Evolutionary conservation across 2,888 invertebrate species (phyloP).

Genomic region (Polyploca ridens): DNA sequence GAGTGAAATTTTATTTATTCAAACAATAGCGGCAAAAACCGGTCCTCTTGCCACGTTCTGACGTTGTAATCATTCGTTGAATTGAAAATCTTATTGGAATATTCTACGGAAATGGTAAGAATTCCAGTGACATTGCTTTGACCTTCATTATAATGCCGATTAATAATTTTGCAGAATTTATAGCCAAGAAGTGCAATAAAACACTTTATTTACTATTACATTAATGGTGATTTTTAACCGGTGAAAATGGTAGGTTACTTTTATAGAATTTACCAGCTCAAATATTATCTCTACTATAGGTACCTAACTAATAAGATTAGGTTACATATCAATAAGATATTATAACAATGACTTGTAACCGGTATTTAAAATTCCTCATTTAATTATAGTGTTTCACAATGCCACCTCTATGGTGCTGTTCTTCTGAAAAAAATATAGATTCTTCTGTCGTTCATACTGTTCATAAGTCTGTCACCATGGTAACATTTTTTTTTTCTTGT

Average conservation of each 20-base stretch:
- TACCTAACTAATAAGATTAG: background rate
- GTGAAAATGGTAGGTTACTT: background rate
- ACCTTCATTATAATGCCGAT: conserved; percentile 50
- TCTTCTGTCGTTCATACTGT: conserved; percentile 30
- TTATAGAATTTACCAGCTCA: background rate
- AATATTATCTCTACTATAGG: background rate
- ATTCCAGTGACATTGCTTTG: conserved; percentile 73
- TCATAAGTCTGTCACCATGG: conserved; percentile 43
- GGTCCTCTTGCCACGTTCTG: background rate
- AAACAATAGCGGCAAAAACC: background rate
- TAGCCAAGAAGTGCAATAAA: background rate
- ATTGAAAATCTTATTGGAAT: conserved; percentile 9
- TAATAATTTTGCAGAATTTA: background rate
- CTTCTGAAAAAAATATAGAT: conserved; percentile 30
- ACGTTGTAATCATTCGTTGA: background rate
- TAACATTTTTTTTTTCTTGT: conserved; percentile 28
- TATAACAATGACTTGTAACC: no score
- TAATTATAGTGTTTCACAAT: conserved; percentile 25
- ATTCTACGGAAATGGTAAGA: conserved; percentile 63
- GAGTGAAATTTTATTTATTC: background rate
- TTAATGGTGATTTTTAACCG: background rate
- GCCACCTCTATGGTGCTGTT: conserved; percentile 52
- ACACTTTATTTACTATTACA: background rate
- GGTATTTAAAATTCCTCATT: background rate
- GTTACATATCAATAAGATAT: background rate